Conservation (phyloP, 2,888 invertebrate species). For the Leptinotarsa rubiginosa region DNA sequence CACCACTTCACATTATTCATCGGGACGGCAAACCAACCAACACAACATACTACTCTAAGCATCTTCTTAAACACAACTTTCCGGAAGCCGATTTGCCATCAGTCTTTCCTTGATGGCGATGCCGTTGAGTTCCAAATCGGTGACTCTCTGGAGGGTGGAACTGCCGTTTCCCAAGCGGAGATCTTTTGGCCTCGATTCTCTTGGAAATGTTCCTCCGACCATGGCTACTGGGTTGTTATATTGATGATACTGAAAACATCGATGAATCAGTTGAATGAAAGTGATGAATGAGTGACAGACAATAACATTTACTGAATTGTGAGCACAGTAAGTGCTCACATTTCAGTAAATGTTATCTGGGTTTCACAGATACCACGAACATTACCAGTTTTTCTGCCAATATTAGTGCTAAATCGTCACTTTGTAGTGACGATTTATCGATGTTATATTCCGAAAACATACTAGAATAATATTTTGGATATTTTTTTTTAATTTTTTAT, state of each 20-base stretch:
- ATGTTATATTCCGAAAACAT: no score
- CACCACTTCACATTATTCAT: constrained; percentile 20
- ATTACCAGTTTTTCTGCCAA: no score
- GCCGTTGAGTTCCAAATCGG: constrained; percentile 76
- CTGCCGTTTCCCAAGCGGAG: constrained; percentile 67
- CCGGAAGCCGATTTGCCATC: constrained; percentile 87
- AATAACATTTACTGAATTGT: no score
- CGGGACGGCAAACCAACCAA: constrained; percentile 40
- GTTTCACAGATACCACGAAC: no score
- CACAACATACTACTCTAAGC: constrained; percentile 10
- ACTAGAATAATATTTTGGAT: no score
- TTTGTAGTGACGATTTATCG: no score
- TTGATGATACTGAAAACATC: constrained; percentile 61
- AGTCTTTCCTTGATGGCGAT: constrained; percentile 89
- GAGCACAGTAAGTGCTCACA: no score
- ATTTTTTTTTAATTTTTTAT: no score
- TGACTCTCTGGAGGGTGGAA: constrained; percentile 65
- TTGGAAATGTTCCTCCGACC: constrained; percentile 70
- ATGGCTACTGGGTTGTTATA: constrained; percentile 69
- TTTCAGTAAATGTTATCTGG: no score
- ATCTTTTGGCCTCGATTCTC: constrained; percentile 69
- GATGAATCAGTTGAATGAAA: no score
- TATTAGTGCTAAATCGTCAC: no score
- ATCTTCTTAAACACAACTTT: constrained; percentile 82
- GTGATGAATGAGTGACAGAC: no score